These are phyloP conservation scores for Sebastes taczanowskii DNA, from an alignment of 2,797 vertebrate species.

Conservation along the genomic window DNA sequence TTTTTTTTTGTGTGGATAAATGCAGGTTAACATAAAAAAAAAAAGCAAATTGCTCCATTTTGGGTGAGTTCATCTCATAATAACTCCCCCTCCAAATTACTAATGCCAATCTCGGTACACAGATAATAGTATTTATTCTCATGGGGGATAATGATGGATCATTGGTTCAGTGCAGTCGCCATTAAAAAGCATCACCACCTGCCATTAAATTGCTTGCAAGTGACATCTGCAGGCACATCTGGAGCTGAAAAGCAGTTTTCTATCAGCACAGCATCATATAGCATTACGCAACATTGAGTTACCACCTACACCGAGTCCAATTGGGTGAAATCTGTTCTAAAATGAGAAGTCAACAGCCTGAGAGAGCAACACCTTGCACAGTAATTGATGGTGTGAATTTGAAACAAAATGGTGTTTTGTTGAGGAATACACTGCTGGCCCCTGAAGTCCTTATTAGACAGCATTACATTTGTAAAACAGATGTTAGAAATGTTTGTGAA, in stretches of 20 bases:
- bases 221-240: constrained; percentile 69
- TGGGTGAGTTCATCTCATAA: background rate
- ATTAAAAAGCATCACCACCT: constrained; percentile 54
- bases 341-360: constrained; percentile 38
- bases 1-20: background rate
- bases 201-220: constrained; percentile 49
- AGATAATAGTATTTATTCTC: constrained; percentile 51
- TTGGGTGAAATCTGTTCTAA: constrained; percentile 34
- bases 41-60: constrained; percentile 17
- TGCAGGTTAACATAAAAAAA: background rate
- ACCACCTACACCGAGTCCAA: constrained; percentile 34
- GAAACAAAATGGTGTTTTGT: background rate
- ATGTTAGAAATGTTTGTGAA: background rate
- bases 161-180: constrained; percentile 32
- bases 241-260: constrained; percentile 27
- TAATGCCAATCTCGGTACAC: constrained; percentile 12
- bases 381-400: constrained; percentile 6
- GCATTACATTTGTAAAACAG: background rate
- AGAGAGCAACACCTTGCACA: constrained; percentile 32
- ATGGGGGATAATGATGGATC: constrained; percentile 35
- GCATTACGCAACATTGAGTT: constrained; percentile 30
- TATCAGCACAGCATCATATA: constrained; percentile 24
- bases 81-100: constrained; percentile 2
- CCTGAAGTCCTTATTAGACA: background rate
- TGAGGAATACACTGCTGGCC: background rate